Evolutionary conservation across 2,113 vertebrate genomes (phyloP).

Genomic region (Pungitius pungitius): DNA sequence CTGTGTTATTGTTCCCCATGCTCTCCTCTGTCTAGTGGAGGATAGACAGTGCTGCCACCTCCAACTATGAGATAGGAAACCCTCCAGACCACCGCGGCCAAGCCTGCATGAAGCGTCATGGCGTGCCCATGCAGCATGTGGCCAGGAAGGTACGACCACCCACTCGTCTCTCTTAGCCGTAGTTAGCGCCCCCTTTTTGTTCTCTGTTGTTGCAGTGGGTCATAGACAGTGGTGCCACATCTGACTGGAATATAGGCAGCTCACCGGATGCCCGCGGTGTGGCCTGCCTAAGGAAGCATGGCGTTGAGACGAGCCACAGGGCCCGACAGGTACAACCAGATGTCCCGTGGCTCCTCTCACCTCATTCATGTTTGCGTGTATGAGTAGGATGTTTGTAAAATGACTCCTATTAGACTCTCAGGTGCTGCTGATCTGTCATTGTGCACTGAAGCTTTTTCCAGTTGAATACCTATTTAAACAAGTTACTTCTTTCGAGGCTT

Average conservation of each 20-base stretch:
- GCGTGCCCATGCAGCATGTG: slow-evolving; percentile 88
- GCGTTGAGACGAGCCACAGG: slow-evolving; percentile 91
- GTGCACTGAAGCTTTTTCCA: not conserved
- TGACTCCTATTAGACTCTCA: not conserved
- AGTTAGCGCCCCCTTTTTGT: slow-evolving; percentile 79
- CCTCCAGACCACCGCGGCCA: slow-evolving; percentile 93
- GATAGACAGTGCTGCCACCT: slow-evolving; percentile 99
- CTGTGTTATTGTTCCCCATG: slow-evolving; percentile 51
- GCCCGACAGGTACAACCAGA: slow-evolving; percentile 92
- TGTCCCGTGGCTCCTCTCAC: slow-evolving; percentile 26
- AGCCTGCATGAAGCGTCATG: slow-evolving; percentile 92
- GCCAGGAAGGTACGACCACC: slow-evolving; percentile 92
- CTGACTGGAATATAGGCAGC: slow-evolving; percentile 95
- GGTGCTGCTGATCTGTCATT: not conserved
- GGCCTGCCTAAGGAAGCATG: slow-evolving; percentile 90
- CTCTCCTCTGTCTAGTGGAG: slow-evolving; percentile 88
- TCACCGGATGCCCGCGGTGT: slow-evolving; percentile 90
- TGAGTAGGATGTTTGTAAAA: slow-evolving; percentile 7
- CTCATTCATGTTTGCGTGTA: slow-evolving; percentile 1
- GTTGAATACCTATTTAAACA: not conserved
- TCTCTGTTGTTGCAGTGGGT: slow-evolving; percentile 95
- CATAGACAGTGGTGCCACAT: slow-evolving; percentile 95
- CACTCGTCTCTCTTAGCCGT: slow-evolving; percentile 53
- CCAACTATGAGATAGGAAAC: slow-evolving; percentile 95
- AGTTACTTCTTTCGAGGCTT: not conserved